Evolutionary conservation across 2,888 invertebrate genomes (phyloP), one percentile per base, ranked within the genome.

Genomic region (Yponomeuta cagnagella): DNA sequence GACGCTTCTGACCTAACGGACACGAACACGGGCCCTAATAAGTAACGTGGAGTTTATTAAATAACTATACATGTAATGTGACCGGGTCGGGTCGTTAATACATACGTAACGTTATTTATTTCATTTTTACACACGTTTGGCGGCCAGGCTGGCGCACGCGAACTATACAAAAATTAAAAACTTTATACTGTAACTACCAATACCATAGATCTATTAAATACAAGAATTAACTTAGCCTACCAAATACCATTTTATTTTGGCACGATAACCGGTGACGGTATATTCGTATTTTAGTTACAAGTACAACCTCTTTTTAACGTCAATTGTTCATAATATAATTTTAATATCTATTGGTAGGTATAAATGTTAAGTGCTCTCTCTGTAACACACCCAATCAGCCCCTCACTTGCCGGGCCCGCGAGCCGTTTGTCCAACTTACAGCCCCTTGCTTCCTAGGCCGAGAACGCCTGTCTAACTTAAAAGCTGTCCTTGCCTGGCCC

Each of bases 151-250:
- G 82, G 87, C 88, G 81, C 88, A 80, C 80, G 64, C 81, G 86
- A 88, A 89, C 90, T 91, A 91, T 92, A 92, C 90, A 91, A 91
- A 92, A 91, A 91, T 89, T 90, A 90, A 91, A 90, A 91, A 91
- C 89, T 86, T 90, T 89, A 86, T 88, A 89, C 87, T 88, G 80
- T 88, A 58, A 82, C 90, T 90, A 91, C 86, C 52, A 75, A 83
- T 90, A 89, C 86, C 82, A 88, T 90, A 90, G 83, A 87, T 78
- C 90, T 91, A 89, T 80, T 84, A 87, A 85, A 83, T 91, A 92
- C 88, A 89, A 88, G 90, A 90, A 86, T 87, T 84, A 82, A 88
- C 89, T 90, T 91, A 91, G 15, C 58, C 72, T 72, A 72, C 63
- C 83, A 73, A 78, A 88, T 90, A 89, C 84, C 83, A 79, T 86